These are phyloP conservation scores for Oreohelix idahoensis DNA, from an alignment of 1,140 invertebrate genomes.

Conservation along the genomic window DNA sequence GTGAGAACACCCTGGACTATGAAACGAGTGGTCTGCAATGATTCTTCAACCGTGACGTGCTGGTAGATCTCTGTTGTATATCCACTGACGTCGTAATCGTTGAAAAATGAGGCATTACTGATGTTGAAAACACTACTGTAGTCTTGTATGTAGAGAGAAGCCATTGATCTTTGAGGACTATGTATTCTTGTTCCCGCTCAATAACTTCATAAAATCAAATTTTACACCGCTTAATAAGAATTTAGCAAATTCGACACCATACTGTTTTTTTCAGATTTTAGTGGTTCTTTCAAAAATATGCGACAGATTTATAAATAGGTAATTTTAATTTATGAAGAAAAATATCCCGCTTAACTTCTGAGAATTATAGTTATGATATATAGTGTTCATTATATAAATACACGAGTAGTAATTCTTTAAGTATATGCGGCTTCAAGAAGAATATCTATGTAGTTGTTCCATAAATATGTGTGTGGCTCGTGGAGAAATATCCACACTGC, in stretches of 20 bases:
- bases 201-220: background rate
- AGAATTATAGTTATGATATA: no score
- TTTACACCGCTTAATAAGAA: no score
- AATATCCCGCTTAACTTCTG: no score
- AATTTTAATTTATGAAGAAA: background rate
- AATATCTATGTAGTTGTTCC: no score
- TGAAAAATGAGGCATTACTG: background rate
- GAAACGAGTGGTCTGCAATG: slow-evolving; percentile 52
- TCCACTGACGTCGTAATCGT: background rate
- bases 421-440: no score
- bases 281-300: background rate
- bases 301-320: background rate
- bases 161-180: background rate
- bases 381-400: no score
- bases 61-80: background rate
- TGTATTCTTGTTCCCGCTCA: background rate
- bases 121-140: background rate
- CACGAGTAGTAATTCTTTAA: no score
- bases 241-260: background rate
- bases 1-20: slow-evolving; percentile 59
- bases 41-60: slow-evolving; percentile 13
- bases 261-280: background rate
- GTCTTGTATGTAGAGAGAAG: background rate
- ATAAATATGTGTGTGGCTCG: no score
- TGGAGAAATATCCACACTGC: no score